Conservation (phyloP, 2,113 vertebrate genomes). For the Colistium nudipinnis region DNA sequence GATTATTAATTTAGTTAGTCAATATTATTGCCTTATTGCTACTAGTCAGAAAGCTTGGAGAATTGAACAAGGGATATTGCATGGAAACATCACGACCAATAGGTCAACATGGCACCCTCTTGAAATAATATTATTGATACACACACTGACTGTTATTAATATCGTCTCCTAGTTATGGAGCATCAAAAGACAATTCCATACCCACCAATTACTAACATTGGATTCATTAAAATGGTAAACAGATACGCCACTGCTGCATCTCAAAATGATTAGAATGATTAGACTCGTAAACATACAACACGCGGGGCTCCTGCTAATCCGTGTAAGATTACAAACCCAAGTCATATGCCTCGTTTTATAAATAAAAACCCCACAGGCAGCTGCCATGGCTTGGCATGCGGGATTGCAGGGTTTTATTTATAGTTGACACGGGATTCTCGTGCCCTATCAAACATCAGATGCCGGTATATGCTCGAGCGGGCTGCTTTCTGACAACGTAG, state of each 20-base stretch:
- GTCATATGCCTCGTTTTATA: slow-evolving; percentile 50
- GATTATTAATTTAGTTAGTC: too few species aligned
- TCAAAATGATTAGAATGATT: slow-evolving; percentile 53
- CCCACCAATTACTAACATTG: too few species aligned
- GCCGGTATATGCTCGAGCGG: background rate
- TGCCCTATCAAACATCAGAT: slow-evolving; percentile 28
- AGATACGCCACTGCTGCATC: slow-evolving; percentile 20
- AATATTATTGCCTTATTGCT: background rate
- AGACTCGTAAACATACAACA: slow-evolving; percentile 39
- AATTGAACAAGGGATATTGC: background rate
- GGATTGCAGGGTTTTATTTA: slow-evolving; percentile 44
- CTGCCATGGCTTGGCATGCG: slow-evolving; percentile 38
- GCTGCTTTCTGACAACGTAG: slow-evolving; percentile 6
- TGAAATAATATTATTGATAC: background rate
- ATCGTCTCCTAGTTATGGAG: too few species aligned
- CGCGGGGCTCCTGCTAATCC: slow-evolving; percentile 45
- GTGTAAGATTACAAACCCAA: slow-evolving; percentile 46
- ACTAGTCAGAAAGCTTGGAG: background rate
- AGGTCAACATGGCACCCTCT: background rate
- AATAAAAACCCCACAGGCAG: slow-evolving; percentile 39
- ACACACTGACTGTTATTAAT: background rate
- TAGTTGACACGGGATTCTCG: slow-evolving; percentile 36
- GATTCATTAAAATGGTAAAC: background rate
- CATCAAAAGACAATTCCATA: background rate
- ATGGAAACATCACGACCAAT: background rate